phyloP scores from a whole-genome alignment of 2,797 vertebrate genomes.

The Sebastes jordani region DNA sequence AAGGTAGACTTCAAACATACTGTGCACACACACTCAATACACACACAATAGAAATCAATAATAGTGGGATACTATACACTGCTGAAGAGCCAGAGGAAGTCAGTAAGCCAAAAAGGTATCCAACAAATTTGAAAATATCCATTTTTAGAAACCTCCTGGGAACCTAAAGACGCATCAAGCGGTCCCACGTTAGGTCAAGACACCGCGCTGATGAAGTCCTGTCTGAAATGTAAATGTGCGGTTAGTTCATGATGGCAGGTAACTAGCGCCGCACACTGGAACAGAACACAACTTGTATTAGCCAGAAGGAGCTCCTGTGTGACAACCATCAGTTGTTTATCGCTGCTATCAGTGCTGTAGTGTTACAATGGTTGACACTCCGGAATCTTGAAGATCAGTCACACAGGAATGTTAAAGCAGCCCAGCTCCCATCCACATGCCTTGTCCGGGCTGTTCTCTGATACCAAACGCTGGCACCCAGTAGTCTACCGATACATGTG shows the following conservation, averaged over 20 bases:
- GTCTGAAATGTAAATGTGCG: background rate
- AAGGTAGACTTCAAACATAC: conserved; percentile 22
- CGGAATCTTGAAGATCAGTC: conserved; percentile 20
- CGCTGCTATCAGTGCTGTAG: background rate
- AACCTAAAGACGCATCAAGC: background rate
- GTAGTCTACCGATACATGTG: background rate
- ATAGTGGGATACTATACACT: background rate
- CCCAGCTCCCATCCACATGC: conserved; percentile 16
- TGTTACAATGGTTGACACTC: background rate
- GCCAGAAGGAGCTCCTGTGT: background rate
- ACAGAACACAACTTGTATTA: background rate
- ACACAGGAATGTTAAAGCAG: conserved; percentile 35
- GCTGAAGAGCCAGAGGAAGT: background rate
- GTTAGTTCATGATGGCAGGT: background rate
- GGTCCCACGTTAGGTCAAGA: background rate
- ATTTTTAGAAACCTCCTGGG: no score
- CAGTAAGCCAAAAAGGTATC: background rate
- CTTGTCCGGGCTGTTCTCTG: background rate
- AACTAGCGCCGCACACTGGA: background rate
- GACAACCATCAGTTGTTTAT: background rate
- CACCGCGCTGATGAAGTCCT: background rate
- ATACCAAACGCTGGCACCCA: conserved; percentile 4
- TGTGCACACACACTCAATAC: background rate
- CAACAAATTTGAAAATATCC: background rate
- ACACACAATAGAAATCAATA: conserved; percentile 15